A percentile compares a stretch with the other conserved stretches of the same genome.
Conservation (phyloP, 2,113 vertebrate genomes). For the Leucopsar rothschildi region DNA sequence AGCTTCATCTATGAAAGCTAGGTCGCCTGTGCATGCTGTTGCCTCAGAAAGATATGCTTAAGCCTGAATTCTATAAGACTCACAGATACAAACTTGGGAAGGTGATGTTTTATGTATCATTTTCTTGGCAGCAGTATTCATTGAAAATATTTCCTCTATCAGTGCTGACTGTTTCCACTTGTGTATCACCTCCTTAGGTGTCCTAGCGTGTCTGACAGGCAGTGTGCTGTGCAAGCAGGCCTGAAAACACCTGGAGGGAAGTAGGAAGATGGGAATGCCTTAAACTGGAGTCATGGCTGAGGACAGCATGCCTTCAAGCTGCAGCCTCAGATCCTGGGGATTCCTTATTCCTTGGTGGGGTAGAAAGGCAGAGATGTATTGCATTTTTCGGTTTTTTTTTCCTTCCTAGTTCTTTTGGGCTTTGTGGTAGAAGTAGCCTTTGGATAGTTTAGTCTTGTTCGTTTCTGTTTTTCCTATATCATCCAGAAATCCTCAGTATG, state of each 20-base stretch:
- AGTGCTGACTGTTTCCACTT: neutral
- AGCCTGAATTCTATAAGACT: neutral
- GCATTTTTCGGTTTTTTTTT: neutral
- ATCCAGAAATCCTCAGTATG: neutral
- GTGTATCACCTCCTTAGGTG: neutral
- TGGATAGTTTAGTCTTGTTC: neutral
- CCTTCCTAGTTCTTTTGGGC: neutral
- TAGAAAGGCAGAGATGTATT: neutral
- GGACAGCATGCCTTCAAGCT: neutral
- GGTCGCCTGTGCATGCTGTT: neutral
- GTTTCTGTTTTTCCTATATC: neutral
- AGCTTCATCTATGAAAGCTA: neutral
- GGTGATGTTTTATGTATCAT: neutral
- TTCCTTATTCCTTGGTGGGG: neutral
- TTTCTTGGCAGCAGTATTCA: slow-evolving; percentile 8
- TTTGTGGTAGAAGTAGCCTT: neutral
- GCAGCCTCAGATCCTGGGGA: neutral
- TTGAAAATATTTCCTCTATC: slow-evolving; percentile 25
- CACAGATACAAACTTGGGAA: neutral
- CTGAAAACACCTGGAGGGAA: neutral
- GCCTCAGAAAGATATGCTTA: neutral
- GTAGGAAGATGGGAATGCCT: neutral
- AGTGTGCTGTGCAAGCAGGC: neutral
- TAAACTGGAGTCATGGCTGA: neutral
- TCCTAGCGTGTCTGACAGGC: neutral